Conservation (phyloP, 2,113 vertebrate species). For the Verasper variegatus region DNA sequence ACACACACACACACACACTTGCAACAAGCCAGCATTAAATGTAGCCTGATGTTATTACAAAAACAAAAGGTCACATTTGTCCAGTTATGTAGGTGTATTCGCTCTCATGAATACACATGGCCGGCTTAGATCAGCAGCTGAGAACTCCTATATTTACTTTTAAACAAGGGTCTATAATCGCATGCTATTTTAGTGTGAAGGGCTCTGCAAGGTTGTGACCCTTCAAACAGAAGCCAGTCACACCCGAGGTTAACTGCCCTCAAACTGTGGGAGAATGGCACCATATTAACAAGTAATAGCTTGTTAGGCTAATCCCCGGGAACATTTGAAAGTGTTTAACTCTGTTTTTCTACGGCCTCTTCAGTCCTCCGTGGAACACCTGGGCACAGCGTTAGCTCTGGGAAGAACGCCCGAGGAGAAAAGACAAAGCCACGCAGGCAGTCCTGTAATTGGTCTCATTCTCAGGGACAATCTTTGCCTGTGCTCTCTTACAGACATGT, state of each 20-base stretch:
- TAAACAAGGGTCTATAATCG: conserved; percentile 77
- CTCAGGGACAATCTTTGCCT: conserved; percentile 45
- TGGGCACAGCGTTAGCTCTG: conserved; percentile 63
- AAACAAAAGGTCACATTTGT: conserved; percentile 24
- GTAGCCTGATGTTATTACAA: not conserved
- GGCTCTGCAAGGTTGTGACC: conserved; percentile 76
- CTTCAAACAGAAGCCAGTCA: conserved; percentile 77
- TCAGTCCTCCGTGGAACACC: conserved; percentile 63
- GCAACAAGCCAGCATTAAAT: not conserved
- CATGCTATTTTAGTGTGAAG: conserved; percentile 75
- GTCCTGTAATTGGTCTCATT: conserved; percentile 65
- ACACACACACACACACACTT: not conserved
- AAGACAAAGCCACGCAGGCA: conserved; percentile 44
- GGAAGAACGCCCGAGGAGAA: conserved; percentile 41
- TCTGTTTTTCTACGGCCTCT: conserved; percentile 67
- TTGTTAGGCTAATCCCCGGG: conserved; percentile 73
- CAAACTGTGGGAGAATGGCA: conserved; percentile 75
- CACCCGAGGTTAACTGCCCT: conserved; percentile 76
- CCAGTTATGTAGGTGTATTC: conserved; percentile 26
- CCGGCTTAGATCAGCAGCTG: conserved; percentile 60
- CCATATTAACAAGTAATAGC: conserved; percentile 81
- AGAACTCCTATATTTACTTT: conserved; percentile 79
- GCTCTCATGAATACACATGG: conserved; percentile 18
- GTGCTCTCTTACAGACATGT: conserved; percentile 17
- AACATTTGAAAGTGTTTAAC: conserved; percentile 84